Percentiles rank a stretch among this genome's conserved stretches.
Evolutionary conservation across 2,888 invertebrate species (phyloP).

Genomic region (Tortricodes alternella): DNA sequence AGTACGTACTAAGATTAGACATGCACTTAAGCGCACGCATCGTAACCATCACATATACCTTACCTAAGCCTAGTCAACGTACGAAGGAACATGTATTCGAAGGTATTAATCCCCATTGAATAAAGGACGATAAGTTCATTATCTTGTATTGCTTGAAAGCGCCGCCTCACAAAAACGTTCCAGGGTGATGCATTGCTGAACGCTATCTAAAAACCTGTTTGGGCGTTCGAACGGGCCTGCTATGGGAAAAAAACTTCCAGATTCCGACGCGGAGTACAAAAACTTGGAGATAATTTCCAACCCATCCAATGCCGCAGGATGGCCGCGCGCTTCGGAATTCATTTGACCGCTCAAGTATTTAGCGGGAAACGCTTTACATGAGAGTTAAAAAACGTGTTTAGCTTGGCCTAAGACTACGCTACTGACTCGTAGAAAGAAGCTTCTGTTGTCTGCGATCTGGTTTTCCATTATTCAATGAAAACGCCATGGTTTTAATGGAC

Average conservation of each 20-base stretch:
- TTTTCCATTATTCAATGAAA: no score
- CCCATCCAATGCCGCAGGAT: constrained; percentile 62
- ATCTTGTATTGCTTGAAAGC: constrained; percentile 69
- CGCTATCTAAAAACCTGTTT: constrained; percentile 82
- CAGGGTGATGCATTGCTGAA: constrained; percentile 79
- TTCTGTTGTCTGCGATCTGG: no score
- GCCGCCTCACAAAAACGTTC: constrained; percentile 77
- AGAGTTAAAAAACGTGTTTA: background rate
- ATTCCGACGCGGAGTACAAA: constrained; percentile 81
- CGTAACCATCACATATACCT: background rate
- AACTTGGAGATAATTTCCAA: constrained; percentile 78
- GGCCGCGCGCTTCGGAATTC: constrained; percentile 45
- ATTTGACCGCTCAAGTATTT: constrained; percentile 61
- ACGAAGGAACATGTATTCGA: constrained; percentile 32
- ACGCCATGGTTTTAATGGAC: no score
- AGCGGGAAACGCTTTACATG: constrained; percentile 3
- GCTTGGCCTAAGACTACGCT: background rate
- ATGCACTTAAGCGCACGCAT: background rate
- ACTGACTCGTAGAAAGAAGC: background rate
- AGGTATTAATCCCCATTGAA: constrained; percentile 63
- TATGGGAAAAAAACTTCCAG: constrained; percentile 77
- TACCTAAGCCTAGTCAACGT: background rate
- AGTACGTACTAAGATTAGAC: no score
- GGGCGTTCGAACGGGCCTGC: constrained; percentile 69
- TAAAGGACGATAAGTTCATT: constrained; percentile 69